These are phyloP conservation scores for Pilophorus perplexus DNA, from an alignment of 2,888 invertebrate species.

Conservation along the genomic window DNA sequence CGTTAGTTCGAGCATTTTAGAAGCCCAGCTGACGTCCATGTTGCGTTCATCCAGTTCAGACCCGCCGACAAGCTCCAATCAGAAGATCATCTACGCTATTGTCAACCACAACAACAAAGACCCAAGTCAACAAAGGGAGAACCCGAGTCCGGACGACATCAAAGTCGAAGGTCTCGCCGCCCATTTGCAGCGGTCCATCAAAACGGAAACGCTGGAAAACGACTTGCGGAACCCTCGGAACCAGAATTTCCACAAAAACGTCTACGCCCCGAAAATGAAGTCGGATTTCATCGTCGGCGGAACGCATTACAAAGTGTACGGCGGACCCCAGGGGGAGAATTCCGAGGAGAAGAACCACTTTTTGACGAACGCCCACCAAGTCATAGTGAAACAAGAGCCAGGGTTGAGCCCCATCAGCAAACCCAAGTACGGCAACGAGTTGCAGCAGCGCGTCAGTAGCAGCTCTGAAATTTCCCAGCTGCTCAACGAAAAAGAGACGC, in stretches of 20 bases:
- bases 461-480: slow-evolving; percentile 47
- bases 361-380: slow-evolving; percentile 24
- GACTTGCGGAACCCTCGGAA: slow-evolving; percentile 42
- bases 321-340: slow-evolving; percentile 21
- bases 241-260: slow-evolving; percentile 37
- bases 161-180: slow-evolving; percentile 46
- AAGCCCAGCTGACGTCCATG: slow-evolving; percentile 47
- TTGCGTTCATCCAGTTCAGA: slow-evolving; percentile 38
- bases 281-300: slow-evolving; percentile 39
- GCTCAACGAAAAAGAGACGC: slow-evolving; percentile 43
- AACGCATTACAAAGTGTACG: slow-evolving; percentile 40
- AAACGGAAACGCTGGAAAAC: slow-evolving; percentile 39
- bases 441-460: slow-evolving; percentile 46
- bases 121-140: background rate
- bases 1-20: slow-evolving; percentile 47
- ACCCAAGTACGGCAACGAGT: slow-evolving; percentile 35
- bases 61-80: slow-evolving; percentile 30
- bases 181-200: slow-evolving; percentile 44
- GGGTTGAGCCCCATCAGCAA: slow-evolving; percentile 18
- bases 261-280: slow-evolving; percentile 45
- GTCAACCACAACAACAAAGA: slow-evolving; percentile 43
- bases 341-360: slow-evolving; percentile 33
- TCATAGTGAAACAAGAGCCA: slow-evolving; percentile 37
- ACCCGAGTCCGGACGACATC: slow-evolving; percentile 42
- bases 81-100: slow-evolving; percentile 43